Evolutionary conservation across 2,113 vertebrate genomes (phyloP).

Genomic region (Ardeotis arabs): DNA sequence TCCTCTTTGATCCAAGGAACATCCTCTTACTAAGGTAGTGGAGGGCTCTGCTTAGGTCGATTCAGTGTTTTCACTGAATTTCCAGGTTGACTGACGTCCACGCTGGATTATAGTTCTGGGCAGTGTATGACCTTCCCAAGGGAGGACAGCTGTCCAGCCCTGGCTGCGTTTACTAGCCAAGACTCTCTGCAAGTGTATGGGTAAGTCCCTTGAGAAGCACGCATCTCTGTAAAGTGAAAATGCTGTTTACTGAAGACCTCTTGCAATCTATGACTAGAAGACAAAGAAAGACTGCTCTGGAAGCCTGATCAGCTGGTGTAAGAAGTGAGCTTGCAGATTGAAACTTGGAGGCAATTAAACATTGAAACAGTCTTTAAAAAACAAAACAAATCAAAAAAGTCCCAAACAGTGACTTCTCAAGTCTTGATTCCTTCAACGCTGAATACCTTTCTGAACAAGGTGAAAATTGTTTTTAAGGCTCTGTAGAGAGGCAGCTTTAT

Average conservation of each 20-base stretch:
- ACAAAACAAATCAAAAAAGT: background rate
- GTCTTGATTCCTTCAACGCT: background rate
- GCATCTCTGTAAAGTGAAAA: background rate
- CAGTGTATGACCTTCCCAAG: background rate
- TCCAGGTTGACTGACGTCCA: background rate
- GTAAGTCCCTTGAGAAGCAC: background rate
- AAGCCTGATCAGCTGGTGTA: background rate
- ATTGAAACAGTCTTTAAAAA: background rate
- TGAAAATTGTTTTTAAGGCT: background rate
- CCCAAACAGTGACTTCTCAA: background rate
- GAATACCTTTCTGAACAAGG: background rate
- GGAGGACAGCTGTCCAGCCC: background rate
- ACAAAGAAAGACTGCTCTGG: background rate
- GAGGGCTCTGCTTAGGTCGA: background rate
- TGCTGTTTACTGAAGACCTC: background rate
- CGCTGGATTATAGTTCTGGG: fast-evolving
- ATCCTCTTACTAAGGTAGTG: background rate
- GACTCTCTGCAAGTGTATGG: background rate
- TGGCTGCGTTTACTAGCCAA: background rate
- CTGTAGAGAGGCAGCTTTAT: background rate
- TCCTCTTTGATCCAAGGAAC: background rate
- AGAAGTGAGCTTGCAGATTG: background rate
- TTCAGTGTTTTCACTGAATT: background rate
- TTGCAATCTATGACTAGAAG: background rate
- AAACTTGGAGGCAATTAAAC: background rate